Conservation (phyloP, 2,113 vertebrate genomes). For the Coregonus clupeaformis region DNA sequence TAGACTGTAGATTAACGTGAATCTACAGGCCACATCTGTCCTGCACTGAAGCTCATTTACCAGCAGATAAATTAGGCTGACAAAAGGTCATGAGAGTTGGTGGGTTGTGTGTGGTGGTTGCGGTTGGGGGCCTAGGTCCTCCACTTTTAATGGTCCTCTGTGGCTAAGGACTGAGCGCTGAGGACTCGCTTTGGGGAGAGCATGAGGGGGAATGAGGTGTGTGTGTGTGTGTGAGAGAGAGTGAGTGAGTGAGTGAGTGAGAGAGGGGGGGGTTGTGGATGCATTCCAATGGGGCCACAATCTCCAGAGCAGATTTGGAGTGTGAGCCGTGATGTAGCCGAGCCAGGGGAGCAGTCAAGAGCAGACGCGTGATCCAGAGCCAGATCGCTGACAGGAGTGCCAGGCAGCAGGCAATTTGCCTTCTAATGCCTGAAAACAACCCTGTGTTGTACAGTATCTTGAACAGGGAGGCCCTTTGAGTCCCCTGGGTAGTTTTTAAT, state of each 20-base stretch:
- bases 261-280: conserved; percentile 32
- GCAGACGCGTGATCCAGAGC: conserved; percentile 28
- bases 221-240: not conserved
- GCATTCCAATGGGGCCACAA: conserved; percentile 52
- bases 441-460: conserved; percentile 14
- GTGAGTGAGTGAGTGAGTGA: not conserved
- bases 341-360: conserved; percentile 5
- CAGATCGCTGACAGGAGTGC: conserved; percentile 36
- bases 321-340: conserved; percentile 11
- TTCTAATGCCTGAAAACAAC: conserved; percentile 36
- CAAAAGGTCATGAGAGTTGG: conserved; percentile 21
- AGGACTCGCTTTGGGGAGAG: not conserved
- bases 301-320: conserved; percentile 40
- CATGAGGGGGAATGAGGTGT: not conserved
- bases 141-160: conserved; percentile 27
- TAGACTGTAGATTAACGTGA: conserved; percentile 18
- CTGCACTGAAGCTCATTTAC: conserved; percentile 19
- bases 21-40: conserved; percentile 20
- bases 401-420: conserved; percentile 29
- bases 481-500: not conserved
- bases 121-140: not conserved
- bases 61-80: conserved; percentile 21
- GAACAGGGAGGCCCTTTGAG: conserved; percentile 21
- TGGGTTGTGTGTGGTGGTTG: not conserved
- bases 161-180: conserved; percentile 9